Evolutionary conservation across 2,797 vertebrate species (phyloP), one percentile per base, ranked within the genome.

Genomic region (Hoplostethus atlanticus): DNA sequence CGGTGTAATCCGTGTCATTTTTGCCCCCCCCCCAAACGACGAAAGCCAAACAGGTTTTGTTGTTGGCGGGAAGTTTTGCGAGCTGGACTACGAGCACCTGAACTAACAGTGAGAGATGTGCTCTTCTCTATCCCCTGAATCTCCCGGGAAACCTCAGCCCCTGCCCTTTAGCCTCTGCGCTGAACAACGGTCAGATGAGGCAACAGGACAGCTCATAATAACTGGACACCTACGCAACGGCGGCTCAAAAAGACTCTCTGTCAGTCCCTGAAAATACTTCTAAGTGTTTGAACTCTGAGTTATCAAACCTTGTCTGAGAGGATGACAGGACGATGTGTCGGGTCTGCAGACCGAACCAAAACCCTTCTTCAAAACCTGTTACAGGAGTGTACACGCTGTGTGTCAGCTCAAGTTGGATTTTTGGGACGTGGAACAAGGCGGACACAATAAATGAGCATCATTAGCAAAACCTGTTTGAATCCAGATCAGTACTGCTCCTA

Each of bases 111-210:
- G 67, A 53, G 77, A 67, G 69, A 77, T 64, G 80, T 57, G 82
- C 90, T 77, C 83, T 85, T 87, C 66, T 70, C 84, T 73, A 67
- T 64, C 66, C 69, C 71, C 76, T 62, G 71, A 79, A 84, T 91
- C 89, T 72, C 25, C 11, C 74, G 60, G 69, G 82, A 84, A 89
- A 92, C 89, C 83, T 84, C 76, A 68, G 85, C 81, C 87, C 68
- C 76, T 81, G 83, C 87, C 91, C 93, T 90, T 88, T 84, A 84
- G 80, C 85, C 86, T 87, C 80, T 58, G 16, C 55, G 15, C 76
- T 12, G 58, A 81, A 76, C 77, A 85, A 88, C 87, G 90, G 91
- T 92, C 88, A 85, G 90, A 71, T 64, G 77, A 90, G 89, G 87
- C 84, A 88, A 87, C 71, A 78, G 87, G 83, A 87, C 85, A 81